Evolutionary conservation across 2,888 invertebrate genomes (phyloP).

Genomic region (Penaeus monodon): DNA sequence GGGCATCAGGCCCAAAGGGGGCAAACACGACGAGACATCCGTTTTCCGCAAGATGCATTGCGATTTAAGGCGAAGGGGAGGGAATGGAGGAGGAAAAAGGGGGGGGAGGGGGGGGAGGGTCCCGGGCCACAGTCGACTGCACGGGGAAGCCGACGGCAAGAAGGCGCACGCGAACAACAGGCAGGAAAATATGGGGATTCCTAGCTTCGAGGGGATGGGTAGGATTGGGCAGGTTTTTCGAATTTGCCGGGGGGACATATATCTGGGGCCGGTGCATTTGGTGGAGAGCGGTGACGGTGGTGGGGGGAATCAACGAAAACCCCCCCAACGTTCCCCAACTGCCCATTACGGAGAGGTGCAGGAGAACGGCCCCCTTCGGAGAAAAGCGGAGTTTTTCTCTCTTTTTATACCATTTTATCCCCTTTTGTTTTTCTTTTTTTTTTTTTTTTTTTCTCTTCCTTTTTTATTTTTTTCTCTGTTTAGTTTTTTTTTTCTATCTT

Average conservation of each 20-base stretch:
- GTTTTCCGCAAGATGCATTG: background rate
- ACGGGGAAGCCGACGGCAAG: background rate
- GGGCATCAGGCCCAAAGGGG: too few species aligned
- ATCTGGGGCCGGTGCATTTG: constrained; percentile 39
- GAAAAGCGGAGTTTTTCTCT: background rate
- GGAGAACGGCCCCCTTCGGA: constrained; percentile 63
- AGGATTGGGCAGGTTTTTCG: background rate
- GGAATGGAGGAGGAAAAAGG: background rate
- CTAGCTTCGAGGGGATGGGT: background rate
- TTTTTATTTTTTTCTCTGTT: too few species aligned
- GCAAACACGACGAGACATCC: background rate
- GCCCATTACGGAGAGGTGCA: constrained; percentile 60
- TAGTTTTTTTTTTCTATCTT: too few species aligned
- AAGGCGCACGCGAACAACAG: background rate
- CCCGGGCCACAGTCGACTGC: background rate
- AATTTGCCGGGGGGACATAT: background rate
- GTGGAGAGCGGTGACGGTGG: constrained; percentile 61
- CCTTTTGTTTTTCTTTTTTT: too few species aligned
- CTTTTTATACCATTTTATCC: too few species aligned
- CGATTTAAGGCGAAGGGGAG: background rate
- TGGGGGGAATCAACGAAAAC: constrained; percentile 64
- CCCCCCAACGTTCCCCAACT: constrained; percentile 59
- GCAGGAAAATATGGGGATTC: background rate
- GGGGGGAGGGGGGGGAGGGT: background rate
- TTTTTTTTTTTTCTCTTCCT: too few species aligned